Evolutionary conservation across 2,797 vertebrate genomes (phyloP).

Genomic region (Sebastes kiyomatsui): DNA sequence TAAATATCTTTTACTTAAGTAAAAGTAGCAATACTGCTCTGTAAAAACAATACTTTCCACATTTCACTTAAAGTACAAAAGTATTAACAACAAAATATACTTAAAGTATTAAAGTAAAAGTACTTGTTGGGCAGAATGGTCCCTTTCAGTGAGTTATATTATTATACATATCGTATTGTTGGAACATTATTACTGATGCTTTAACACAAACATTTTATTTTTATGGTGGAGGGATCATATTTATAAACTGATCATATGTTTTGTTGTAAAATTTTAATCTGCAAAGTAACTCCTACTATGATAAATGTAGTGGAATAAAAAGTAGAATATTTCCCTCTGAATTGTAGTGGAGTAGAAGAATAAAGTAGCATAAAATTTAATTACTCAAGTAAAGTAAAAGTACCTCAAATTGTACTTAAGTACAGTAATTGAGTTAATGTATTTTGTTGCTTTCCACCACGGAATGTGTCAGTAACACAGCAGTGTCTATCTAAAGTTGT

Average conservation of each 20-base stretch:
- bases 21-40: background rate
- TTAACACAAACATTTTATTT: background rate
- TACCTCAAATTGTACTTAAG: background rate
- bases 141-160: no score
- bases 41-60: background rate
- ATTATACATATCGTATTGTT: no score
- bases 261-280: background rate
- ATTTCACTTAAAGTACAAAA: no score
- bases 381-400: background rate
- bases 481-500: background rate
- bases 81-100: no score
- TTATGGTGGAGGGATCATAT: background rate
- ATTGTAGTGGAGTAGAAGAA: background rate
- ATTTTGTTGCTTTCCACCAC: background rate
- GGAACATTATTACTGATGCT: background rate
- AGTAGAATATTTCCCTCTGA: background rate
- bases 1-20: background rate
- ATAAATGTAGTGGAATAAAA: background rate
- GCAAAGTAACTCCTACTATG: no score
- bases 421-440: background rate
- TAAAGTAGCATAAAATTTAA: background rate
- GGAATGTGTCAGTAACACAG: background rate
- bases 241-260: background rate
- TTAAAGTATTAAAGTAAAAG: background rate
- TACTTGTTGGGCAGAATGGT: background rate